Percentiles rank a stretch among this genome's conserved stretches.
These are phyloP conservation scores for Drosophila tani DNA, from an alignment of 1,140 invertebrate species.

Conservation along the genomic window DNA sequence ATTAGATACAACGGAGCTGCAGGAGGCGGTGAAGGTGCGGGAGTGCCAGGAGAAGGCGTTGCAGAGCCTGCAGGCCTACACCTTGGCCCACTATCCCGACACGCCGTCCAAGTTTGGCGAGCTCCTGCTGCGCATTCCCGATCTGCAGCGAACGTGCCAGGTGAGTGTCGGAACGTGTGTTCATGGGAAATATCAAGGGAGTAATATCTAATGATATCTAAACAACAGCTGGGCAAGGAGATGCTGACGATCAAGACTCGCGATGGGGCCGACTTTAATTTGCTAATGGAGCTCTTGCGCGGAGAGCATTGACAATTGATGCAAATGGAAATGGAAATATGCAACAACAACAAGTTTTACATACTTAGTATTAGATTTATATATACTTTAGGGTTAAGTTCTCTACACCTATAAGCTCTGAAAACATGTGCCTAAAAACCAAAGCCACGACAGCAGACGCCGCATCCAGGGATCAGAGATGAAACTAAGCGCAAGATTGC, in stretches of 20 bases:
- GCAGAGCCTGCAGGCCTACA: slow-evolving; percentile 96
- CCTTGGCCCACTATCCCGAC: slow-evolving; percentile 95
- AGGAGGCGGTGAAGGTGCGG: slow-evolving; percentile 95
- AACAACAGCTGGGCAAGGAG: slow-evolving; percentile 93
- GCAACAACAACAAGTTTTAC: slow-evolving; percentile 65
- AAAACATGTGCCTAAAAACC: slow-evolving; percentile 79
- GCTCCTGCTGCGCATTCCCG: slow-evolving; percentile 95
- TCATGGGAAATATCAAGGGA: not conserved
- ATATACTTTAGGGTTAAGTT: slow-evolving; percentile 58
- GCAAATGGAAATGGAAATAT: slow-evolving; percentile 18
- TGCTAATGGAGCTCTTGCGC: slow-evolving; percentile 97
- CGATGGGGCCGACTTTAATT: slow-evolving; percentile 96
- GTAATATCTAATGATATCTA: not conserved
- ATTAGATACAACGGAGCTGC: slow-evolving; percentile 94
- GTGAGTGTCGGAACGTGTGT: slow-evolving; percentile 84
- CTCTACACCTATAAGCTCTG: slow-evolving; percentile 72
- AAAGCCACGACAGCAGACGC: slow-evolving; percentile 44
- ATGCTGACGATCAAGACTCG: slow-evolving; percentile 94
- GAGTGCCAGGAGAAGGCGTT: slow-evolving; percentile 97
- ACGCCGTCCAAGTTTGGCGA: slow-evolving; percentile 98
- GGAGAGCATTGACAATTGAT: slow-evolving; percentile 91
- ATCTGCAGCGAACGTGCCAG: slow-evolving; percentile 97
- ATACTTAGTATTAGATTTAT: slow-evolving; percentile 74
- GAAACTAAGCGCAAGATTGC: slow-evolving; percentile 56
- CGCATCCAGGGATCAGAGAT: slow-evolving; percentile 14